Evolutionary conservation across 2,888 invertebrate species (phyloP), one percentile per base, ranked within the genome.

Genomic region (Argyresthia goedartella): DNA sequence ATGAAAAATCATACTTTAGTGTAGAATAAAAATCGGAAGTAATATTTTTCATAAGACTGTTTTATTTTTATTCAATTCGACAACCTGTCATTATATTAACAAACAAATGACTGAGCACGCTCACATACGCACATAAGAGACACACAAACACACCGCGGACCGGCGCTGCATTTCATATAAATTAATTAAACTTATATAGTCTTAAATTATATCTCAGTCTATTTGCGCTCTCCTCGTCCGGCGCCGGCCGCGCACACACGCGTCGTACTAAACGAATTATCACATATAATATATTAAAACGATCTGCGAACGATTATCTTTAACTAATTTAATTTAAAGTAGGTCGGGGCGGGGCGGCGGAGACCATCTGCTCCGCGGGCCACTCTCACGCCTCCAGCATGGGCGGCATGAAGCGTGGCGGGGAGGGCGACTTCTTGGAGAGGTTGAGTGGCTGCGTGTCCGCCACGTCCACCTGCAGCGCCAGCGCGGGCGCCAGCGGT

Each of bases 381-480:
- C 79, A 71, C 68, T 73, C 84, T 90, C 90, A 90, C 88, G 90
- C 90, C 71, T 90, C 90, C 67, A n/a, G n/a, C n/a, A 90, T 87
- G 66, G 89, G 89, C 67, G 90, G 89, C 68, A 89, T 66, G 69
- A 64, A 60, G 69, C 69, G 89, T 75, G 78, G 76, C 72, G 70
- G 89, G 73, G 73, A 91, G 87, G 80, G 91, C 68, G 69, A 94
- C 93, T 76, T 94, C 92, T 95, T 96, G 76, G 95, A 96, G 66
- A 96, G 89, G 88, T 96, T 96, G 61, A 96, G 87, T 52, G 96
- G 91, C 51, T 93, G 93, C 66, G 93, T 93, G 61, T 94, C 93
- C 69, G 94, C 93, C 63, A 95, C 94, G 77, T 95, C 94, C 62
- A 95, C 88, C 72, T 94, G 93, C 64, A 84, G 75, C 64, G 76